Base-by-base conservation (phyloP, 2,888 invertebrate genomes). In the Tribolium freemani region DNA sequence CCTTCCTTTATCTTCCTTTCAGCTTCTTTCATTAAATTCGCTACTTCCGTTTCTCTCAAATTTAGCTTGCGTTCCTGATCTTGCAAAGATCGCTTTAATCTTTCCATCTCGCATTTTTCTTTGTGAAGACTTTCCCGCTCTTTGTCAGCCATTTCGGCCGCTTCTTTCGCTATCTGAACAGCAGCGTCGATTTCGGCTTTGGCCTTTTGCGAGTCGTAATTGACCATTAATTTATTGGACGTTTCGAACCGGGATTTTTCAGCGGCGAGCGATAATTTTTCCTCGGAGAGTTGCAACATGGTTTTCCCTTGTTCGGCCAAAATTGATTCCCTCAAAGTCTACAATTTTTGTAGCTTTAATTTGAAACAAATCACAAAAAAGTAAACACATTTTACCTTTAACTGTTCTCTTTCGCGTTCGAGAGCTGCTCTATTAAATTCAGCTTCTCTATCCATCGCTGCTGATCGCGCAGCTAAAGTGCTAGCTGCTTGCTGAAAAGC, bases 361-460 rank as follows among this genome's bases (percentile, higher is more conserved):
- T 11, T 38, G n/a, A 11, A 48, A 48, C 10, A 48, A n/a, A 48
- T 9, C 5, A 13, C 4, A 72, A 73, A 71, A 20, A 66, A 72
- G 51, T 31, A 9, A 31, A 61, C 20, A 66, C 10, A 30, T 38
- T 48, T 61, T 83, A 90, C 91, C 86, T 90, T 90, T 4, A 91
- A 83, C 84, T 91, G 90, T 76, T 90, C 90, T 60, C 90, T 88
- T 83, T 91, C 91, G 71, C 89, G 87, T 77, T 90, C 90, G 0
- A 91, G 82, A 20, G 89, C 83, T 73, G 87, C 87, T 79, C 89
- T 88, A 6, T 88, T 89, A 78, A 89, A 90, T 81, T 91, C 90
- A 0, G 88, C 88, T 83, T 91, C 91, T 76, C 90, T 88, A 77
- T 88, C 89, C 54, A 91, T 88, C 1, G 91, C 91, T n/a, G 90